Conservation (phyloP, 2,888 invertebrate genomes). For the Ichneumoninae sp. region DNA sequence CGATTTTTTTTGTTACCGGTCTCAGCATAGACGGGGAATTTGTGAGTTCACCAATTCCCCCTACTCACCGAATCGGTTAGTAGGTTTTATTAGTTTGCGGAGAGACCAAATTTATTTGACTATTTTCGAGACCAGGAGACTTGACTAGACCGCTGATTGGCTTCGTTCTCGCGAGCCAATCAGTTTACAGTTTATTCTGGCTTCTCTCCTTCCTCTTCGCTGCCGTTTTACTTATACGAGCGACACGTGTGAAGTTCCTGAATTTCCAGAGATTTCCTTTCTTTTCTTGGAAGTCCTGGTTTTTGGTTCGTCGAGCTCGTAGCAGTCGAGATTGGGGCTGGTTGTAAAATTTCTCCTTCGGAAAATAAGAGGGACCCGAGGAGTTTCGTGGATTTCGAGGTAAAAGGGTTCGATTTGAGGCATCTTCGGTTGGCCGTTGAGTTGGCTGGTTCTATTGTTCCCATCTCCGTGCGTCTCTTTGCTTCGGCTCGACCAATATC, state of each 20-base stretch:
- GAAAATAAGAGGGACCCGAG: slow-evolving; percentile 5
- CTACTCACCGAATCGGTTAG: neutral
- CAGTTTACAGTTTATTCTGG: slow-evolving; percentile 2
- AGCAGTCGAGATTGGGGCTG: neutral
- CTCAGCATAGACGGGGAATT: neutral
- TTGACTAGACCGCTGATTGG: neutral
- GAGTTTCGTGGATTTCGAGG: slow-evolving; percentile 15
- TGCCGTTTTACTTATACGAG: slow-evolving; percentile 15
- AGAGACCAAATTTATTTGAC: neutral
- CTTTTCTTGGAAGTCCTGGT: neutral
- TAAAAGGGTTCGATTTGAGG: slow-evolving; percentile 34
- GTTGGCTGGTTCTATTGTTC: neutral
- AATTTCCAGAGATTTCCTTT: slow-evolving; percentile 5
- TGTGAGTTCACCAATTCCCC: neutral
- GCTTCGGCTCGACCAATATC: neutral
- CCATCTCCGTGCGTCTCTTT: neutral
- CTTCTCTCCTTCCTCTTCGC: neutral
- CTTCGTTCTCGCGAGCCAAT: neutral
- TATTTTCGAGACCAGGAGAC: neutral
- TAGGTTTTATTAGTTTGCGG: neutral
- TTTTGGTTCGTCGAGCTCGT: neutral
- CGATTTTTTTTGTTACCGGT: slow-evolving; percentile 18
- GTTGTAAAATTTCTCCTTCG: slow-evolving; percentile 11
- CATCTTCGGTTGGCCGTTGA: slow-evolving; percentile 24
- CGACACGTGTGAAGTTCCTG: slow-evolving; percentile 21